phyloP scores from a whole-genome alignment of 1,140 invertebrate species.

The Dinothrombium tinctorium region DNA sequence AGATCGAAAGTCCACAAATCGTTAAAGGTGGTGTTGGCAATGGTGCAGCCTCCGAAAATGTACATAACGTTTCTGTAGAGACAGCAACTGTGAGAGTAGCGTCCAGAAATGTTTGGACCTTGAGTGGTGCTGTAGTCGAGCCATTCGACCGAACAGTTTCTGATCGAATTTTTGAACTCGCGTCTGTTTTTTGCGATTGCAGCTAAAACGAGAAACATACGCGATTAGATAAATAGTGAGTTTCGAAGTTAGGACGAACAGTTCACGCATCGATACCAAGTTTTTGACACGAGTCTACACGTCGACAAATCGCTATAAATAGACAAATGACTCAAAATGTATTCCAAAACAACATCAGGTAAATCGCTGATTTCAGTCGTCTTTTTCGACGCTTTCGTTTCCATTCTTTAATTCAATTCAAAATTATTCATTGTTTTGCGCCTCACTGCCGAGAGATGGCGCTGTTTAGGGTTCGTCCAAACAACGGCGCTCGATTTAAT shows the following conservation, averaged over 20 bases:
- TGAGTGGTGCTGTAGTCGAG: conserved; percentile 22
- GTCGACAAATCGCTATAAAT: conserved; percentile 68
- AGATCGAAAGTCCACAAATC: conserved; percentile 86
- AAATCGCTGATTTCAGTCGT: conserved; percentile 26
- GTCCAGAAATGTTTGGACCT: conserved; percentile 47
- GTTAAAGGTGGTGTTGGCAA: conserved; percentile 58
- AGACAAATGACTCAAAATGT: conserved; percentile 61
- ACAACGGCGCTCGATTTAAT: too few species aligned
- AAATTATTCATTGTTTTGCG: too few species aligned
- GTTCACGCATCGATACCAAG: conserved; percentile 52
- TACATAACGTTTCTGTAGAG: conserved; percentile 47
- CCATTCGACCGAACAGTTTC: not conserved
- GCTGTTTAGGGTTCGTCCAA: too few species aligned
- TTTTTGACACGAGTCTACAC: conserved; percentile 56
- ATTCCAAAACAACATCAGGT: conserved; percentile 76
- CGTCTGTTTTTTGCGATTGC: not conserved
- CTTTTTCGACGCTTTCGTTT: not conserved
- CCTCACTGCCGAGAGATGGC: too few species aligned
- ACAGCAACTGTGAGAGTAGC: conserved; percentile 75
- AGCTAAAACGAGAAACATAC: conserved; percentile 1
- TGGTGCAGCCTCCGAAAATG: conserved; percentile 73
- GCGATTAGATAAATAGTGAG: conserved; percentile 1
- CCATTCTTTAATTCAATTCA: too few species aligned
- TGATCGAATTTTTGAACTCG: not conserved
- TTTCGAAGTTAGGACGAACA: conserved; percentile 32